Conservation (phyloP, 2,797 vertebrate genomes). For the Neopelma chrysocephalum region DNA sequence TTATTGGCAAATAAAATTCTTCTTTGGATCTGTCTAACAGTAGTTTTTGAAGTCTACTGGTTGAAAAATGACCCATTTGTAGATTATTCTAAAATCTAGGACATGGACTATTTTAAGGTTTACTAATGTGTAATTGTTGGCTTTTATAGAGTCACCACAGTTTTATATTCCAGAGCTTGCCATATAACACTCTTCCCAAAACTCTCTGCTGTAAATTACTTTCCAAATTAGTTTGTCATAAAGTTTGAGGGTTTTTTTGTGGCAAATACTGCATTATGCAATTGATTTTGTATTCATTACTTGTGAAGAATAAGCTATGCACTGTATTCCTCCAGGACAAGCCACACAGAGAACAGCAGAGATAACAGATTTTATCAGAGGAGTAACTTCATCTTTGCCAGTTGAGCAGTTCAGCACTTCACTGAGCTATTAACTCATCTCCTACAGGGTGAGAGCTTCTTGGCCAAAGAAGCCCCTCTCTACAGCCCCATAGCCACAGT, state of each 20-base stretch:
- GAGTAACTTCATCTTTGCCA: neutral
- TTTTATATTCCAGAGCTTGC: neutral
- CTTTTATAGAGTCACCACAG: neutral
- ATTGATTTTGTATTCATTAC: constrained; percentile 7
- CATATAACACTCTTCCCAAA: neutral
- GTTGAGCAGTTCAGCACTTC: neutral
- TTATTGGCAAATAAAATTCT: constrained; percentile 34
- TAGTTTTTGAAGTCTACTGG: neutral
- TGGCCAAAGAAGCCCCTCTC: neutral
- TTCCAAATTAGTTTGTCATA: constrained; percentile 15
- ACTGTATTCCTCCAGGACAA: neutral
- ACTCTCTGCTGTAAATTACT: neutral
- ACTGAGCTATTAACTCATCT: neutral
- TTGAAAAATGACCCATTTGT: constrained; percentile 54
- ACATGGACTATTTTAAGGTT: constrained; percentile 37
- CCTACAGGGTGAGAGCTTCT: neutral
- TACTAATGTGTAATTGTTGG: constrained; percentile 13
- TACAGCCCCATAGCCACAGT: neutral
- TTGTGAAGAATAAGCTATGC: neutral
- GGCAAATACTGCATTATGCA: neutral
- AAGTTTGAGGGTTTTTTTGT: neutral
- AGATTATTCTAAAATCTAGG: constrained; percentile 37
- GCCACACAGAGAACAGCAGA: neutral
- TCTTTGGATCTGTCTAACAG: constrained; percentile 16
- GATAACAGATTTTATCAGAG: neutral